Evolutionary conservation across 2,888 invertebrate genomes (phyloP), one percentile per base, ranked within the genome.

Genomic region (Cosmopolites sordidus): DNA sequence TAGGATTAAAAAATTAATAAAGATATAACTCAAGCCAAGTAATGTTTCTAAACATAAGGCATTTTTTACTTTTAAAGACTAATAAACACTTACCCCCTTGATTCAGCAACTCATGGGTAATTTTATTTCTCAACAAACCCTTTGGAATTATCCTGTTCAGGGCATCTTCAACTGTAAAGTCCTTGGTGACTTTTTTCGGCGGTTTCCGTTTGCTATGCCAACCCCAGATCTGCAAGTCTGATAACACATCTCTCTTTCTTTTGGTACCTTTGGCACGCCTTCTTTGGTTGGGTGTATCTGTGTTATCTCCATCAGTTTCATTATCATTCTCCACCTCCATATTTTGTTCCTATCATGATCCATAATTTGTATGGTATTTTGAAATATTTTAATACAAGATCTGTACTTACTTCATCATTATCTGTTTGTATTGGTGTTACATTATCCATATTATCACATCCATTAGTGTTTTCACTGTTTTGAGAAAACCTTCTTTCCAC

Each of bases 141-240:
- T 63, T 69, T 0, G 88, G 87, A 69, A 82, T 72, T 80, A 69
- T 59, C 69, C 81, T 76, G 53, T 82, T 78, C 14, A 89, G 72
- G 1, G 81, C 83, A 64, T 86, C 86, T 69, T 84, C 84, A 17
- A 86, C 78, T 30, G 82, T 82, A 60, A 83, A 81, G 69, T 82
- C 81, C 61, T 76, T 73, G 57, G 78, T 79, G 52, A 78, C 77
- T 60, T 79, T 79, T 46, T 75, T 76, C 3, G 79, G 69, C 9
- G 79, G 78, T 56, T 79, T 77, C 15, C 82, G 68, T 62, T 79
- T 84, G 47, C 78, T 78, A 62, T 87, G 87, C 86, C 88, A 89
- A 45, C 86, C 86, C 87, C 89, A 87, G 62, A 86, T 84, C 63
- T 87, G 83, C 16, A 89, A 71, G 62, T 83, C 83, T 43, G 83